Evolutionary conservation across 2,797 vertebrate genomes (phyloP).

Genomic region (Ataeniobius toweri): DNA sequence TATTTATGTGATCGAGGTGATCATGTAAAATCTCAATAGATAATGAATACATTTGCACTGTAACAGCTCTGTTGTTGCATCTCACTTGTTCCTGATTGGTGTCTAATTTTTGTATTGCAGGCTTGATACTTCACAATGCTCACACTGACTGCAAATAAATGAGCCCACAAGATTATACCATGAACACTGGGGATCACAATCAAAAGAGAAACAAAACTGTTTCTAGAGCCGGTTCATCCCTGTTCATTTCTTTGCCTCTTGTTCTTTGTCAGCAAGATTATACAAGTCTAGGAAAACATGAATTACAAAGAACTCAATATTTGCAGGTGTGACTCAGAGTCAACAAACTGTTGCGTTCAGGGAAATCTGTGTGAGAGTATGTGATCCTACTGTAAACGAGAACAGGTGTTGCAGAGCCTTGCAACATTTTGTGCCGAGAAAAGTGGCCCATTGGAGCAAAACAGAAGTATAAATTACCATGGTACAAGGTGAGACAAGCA

Average conservation of each 20-base stretch:
- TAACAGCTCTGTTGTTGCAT: conserved; percentile 33
- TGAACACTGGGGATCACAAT: conserved; percentile 3
- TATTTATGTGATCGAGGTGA: background rate
- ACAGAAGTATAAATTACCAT: conserved; percentile 30
- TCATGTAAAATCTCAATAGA: background rate
- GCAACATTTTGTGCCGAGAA: background rate
- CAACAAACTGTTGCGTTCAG: conserved; percentile 33
- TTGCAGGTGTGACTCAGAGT: conserved; percentile 52
- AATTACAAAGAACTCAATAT: conserved; percentile 50
- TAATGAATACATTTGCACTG: background rate
- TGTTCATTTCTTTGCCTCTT: background rate
- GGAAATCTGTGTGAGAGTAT: conserved; percentile 19
- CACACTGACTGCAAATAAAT: conserved; percentile 31
- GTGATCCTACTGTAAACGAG: conserved; percentile 43
- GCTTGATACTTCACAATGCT: conserved; percentile 21
- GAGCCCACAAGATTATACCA: conserved; percentile 24
- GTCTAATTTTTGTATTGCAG: conserved; percentile 54
- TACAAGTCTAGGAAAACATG: conserved; percentile 33
- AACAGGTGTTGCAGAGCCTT: conserved; percentile 11
- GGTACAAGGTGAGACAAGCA: conserved; percentile 38
- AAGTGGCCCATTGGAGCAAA: background rate
- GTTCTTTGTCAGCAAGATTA: conserved; percentile 41
- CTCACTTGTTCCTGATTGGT: conserved; percentile 42
- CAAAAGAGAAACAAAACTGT: conserved; percentile 14
- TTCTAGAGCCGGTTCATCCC: conserved; percentile 13